Percentiles rank a stretch among this genome's conserved stretches.
phyloP scores from a whole-genome alignment of 2,888 invertebrate genomes.

The Pollenia angustigena region DNA sequence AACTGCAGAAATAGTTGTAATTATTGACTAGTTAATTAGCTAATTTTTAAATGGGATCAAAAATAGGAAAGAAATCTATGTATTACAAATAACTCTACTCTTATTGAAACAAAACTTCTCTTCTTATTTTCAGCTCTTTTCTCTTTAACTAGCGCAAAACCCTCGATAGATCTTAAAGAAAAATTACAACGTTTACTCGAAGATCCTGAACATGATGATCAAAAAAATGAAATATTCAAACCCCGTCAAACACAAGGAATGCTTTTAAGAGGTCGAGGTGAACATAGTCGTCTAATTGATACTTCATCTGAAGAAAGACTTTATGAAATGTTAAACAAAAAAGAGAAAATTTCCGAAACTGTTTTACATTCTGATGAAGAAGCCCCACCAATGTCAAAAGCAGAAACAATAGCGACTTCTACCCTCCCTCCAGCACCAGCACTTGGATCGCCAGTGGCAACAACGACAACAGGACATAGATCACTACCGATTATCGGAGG shows the following conservation, averaged over 20 bases:
- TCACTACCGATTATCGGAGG: background rate
- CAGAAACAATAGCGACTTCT: background rate
- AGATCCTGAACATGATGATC: slow-evolving; percentile 67
- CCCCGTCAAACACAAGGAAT: slow-evolving; percentile 45
- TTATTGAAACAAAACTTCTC: background rate
- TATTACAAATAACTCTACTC: no score
- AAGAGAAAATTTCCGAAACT: background rate
- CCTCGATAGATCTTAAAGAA: slow-evolving; percentile 31
- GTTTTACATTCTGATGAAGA: no score
- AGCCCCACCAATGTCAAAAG: background rate
- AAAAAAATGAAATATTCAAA: slow-evolving; percentile 62
- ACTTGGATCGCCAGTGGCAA: background rate
- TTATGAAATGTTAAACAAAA: background rate
- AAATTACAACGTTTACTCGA: slow-evolving; percentile 57
- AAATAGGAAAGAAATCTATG: no score
- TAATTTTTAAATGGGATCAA: no score
- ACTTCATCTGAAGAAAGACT: slow-evolving; percentile 31
- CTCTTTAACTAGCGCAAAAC: background rate
- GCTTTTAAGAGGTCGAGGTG: slow-evolving; percentile 23
- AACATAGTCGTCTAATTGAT: background rate
- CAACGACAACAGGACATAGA: background rate
- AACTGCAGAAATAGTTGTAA: no score
- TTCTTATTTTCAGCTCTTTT: background rate
- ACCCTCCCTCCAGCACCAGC: background rate
- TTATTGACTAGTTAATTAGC: no score